Conservation (phyloP, 2,888 invertebrate species). For the Diplazon laetatorius region DNA sequence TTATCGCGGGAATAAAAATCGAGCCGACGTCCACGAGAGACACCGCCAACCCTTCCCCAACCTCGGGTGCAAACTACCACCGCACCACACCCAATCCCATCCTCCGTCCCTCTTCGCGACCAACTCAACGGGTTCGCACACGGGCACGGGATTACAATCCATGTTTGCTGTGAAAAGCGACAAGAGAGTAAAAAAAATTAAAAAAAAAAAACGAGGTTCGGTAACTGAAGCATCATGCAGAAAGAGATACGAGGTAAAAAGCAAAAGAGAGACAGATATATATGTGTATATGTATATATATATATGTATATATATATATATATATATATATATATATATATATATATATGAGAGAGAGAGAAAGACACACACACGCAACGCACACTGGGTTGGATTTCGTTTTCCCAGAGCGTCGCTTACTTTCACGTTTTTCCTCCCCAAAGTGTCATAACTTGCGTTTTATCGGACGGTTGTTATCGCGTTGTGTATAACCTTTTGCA, state of each 20-base stretch:
- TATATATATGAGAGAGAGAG: conserved; percentile 22
- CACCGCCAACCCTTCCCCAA: too few relatives aligned
- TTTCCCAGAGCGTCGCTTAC: conserved; percentile 61
- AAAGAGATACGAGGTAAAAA: conserved; percentile 47
- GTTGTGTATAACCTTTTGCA: conserved; percentile 57
- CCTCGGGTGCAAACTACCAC: too few relatives aligned
- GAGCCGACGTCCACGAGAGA: conserved; percentile 57
- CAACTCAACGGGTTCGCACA: background rate
- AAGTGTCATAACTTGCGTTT: conserved; percentile 64
- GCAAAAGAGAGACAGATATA: conserved; percentile 15
- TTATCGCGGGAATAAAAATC: conserved; percentile 73
- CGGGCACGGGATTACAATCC: conserved; percentile 39
- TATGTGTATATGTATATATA: too few relatives aligned
- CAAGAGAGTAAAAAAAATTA: conserved; percentile 48
- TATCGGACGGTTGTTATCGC: conserved; percentile 65
- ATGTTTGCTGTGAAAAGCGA: conserved; percentile 49
- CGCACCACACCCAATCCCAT: too few relatives aligned
- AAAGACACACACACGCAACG: background rate
- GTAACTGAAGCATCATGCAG: conserved; percentile 33
- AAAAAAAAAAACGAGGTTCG: conserved; percentile 16
- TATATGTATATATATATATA: too few relatives aligned
- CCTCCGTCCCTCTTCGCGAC: too few relatives aligned
- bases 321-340: too few relatives aligned
- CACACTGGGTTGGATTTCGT: conserved; percentile 35
- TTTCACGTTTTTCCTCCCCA: conserved; percentile 61